Percentiles rank a stretch among this genome's conserved stretches.
These are phyloP conservation scores for Cryptoblepharus egeriae DNA, from an alignment of 2,797 vertebrate species.

Conservation along the genomic window DNA sequence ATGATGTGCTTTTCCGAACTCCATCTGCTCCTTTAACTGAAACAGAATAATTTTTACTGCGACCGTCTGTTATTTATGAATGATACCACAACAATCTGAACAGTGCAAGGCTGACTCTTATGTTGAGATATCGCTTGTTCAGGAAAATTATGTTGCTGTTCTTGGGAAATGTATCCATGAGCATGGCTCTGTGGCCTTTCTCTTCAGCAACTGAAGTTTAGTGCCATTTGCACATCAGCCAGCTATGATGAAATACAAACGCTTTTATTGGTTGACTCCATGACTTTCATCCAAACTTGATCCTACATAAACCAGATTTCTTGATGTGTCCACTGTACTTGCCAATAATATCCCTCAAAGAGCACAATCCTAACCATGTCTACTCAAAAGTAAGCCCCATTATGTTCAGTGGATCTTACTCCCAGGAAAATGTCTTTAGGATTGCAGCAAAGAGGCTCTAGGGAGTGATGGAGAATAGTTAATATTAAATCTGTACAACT, in stretches of 20 bases:
- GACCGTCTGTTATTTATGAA: neutral
- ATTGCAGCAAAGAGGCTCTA: neutral
- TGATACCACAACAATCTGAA: neutral
- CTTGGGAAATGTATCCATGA: neutral
- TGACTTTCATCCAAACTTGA: conserved; percentile 41
- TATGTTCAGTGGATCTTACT: no score
- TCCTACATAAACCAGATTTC: conserved; percentile 41
- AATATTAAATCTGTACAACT: conserved; percentile 31
- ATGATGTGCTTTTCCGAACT: neutral
- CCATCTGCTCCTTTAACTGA: conserved; percentile 10
- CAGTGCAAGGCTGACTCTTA: neutral
- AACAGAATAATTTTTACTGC: conserved; percentile 25
- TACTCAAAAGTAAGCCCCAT: no score
- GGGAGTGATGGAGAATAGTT: conserved; percentile 14
- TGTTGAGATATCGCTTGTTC: neutral
- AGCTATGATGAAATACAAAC: conserved; percentile 70
- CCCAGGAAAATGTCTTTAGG: no score
- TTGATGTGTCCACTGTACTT: neutral
- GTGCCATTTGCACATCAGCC: conserved; percentile 56
- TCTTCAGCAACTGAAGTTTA: neutral
- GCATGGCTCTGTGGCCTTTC: neutral
- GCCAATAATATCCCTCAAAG: conserved; percentile 20
- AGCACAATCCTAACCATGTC: no score
- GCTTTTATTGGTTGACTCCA: conserved; percentile 34
- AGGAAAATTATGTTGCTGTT: neutral